Evolutionary conservation across 2,113 vertebrate genomes (phyloP).

Genomic region (Mionectes macconnelli): DNA sequence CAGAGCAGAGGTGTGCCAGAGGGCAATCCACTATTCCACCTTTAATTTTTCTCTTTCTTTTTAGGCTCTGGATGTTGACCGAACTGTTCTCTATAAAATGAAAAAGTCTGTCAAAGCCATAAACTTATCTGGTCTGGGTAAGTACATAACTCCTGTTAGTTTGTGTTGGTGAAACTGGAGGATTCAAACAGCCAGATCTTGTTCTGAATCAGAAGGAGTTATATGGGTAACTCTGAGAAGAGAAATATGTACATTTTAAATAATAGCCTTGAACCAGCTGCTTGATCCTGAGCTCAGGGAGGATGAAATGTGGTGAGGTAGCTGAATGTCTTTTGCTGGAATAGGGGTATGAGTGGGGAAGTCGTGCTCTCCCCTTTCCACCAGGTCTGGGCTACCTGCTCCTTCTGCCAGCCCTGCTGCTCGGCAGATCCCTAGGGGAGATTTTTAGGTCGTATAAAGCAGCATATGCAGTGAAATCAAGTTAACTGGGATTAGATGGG

Average conservation of each 20-base stretch:
- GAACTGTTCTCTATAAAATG: slow-evolving; percentile 98
- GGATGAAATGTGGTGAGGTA: neutral
- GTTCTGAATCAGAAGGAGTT: neutral
- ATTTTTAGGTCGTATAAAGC: neutral
- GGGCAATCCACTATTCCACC: neutral
- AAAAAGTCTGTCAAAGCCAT: slow-evolving; percentile 99
- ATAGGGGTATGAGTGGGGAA: neutral
- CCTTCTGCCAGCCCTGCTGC: neutral
- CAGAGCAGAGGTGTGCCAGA: neutral
- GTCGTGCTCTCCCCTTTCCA: neutral
- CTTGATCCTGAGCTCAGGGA: neutral
- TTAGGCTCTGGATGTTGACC: slow-evolving; percentile 95
- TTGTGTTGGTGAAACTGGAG: neutral
- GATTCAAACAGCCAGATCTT: neutral
- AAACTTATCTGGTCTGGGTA: slow-evolving; percentile 94
- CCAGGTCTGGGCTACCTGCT: neutral
- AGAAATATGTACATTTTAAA: neutral
- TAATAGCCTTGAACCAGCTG: neutral
- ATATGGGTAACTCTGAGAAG: neutral
- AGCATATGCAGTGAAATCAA: neutral
- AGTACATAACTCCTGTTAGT: slow-evolving; percentile 63
- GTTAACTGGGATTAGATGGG: neutral
- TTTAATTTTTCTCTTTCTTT: slow-evolving; percentile 18
- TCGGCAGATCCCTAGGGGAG: neutral
- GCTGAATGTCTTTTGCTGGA: neutral